Conservation (phyloP, 2,888 invertebrate genomes). For the Sarcophaga variegata region DNA sequence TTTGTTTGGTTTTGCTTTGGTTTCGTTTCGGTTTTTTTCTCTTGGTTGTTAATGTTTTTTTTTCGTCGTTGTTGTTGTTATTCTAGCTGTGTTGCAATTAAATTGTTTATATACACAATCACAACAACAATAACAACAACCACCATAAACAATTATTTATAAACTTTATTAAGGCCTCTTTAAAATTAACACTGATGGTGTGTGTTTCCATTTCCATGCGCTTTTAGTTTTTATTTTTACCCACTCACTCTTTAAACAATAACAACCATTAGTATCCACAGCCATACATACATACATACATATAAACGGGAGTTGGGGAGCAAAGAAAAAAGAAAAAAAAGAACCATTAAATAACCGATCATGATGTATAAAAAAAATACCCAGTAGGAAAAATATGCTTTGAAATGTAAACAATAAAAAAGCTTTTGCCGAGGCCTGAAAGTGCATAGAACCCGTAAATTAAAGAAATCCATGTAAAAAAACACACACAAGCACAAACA, state of each 20-base stretch:
- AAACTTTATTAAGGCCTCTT: conserved; percentile 50
- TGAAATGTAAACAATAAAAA: conserved; percentile 23
- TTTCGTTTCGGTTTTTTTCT: conserved; percentile 29
- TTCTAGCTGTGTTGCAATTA: conserved; percentile 55
- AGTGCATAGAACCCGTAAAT: conserved; percentile 60
- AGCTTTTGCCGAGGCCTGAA: conserved; percentile 42
- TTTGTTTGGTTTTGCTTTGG: conserved; percentile 39
- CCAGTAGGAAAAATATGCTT: neutral
- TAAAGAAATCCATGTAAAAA: conserved; percentile 15
- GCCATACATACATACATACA: too few species aligned
- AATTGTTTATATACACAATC: conserved; percentile 58
- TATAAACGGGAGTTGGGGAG: neutral
- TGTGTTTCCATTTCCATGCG: conserved; percentile 37
- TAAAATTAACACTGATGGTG: conserved; percentile 30
- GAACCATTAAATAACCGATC: neutral
- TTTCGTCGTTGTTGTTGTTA: conserved; percentile 24
- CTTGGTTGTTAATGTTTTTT: neutral
- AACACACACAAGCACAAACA: neutral
- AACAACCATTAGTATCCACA: neutral
- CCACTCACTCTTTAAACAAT: neutral
- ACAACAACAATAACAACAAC: conserved; percentile 20
- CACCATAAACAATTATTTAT: conserved; percentile 49
- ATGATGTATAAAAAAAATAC: too few species aligned
- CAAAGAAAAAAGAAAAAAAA: neutral
- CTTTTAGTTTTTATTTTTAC: neutral